phyloP scores from a whole-genome alignment of 2,113 vertebrate genomes.

The Chaetura pelagica region DNA sequence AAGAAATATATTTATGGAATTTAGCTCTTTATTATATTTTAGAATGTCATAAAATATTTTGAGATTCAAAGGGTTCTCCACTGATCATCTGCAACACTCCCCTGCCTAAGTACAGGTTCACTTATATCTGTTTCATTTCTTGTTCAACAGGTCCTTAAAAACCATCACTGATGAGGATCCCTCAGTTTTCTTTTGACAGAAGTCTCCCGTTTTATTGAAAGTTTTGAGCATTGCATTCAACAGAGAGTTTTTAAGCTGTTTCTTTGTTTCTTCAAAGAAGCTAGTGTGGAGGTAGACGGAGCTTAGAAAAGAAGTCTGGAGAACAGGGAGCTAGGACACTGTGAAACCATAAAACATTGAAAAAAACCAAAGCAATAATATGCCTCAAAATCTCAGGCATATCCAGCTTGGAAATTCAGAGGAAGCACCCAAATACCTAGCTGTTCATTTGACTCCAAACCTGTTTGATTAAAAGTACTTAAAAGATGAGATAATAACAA shows the following conservation, averaged over 20 bases:
- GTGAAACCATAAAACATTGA: not conserved
- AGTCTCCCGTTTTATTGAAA: not conserved
- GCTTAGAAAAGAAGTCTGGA: not conserved
- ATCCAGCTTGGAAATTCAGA: not conserved
- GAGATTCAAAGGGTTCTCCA: not conserved
- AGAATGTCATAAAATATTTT: not conserved
- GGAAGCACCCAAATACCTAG: not conserved
- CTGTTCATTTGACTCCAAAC: not conserved
- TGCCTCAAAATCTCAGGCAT: not conserved
- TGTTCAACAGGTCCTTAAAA: not conserved
- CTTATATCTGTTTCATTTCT: not conserved
- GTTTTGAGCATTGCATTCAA: not conserved
- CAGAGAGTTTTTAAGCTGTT: not conserved
- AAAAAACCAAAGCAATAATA: not conserved
- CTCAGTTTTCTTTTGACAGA: not conserved
- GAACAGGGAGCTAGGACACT: not conserved
- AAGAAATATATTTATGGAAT: not conserved
- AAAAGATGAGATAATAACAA: not conserved
- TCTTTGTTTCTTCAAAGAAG: not conserved
- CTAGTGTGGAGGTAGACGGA: not conserved
- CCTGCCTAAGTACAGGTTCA: not conserved
- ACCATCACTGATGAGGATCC: not conserved
- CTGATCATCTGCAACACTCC: not conserved
- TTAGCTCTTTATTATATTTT: not conserved
- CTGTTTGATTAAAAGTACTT: not conserved